phyloP scores from a whole-genome alignment of 2,113 vertebrate species.

The Xiphophorus maculatus region DNA sequence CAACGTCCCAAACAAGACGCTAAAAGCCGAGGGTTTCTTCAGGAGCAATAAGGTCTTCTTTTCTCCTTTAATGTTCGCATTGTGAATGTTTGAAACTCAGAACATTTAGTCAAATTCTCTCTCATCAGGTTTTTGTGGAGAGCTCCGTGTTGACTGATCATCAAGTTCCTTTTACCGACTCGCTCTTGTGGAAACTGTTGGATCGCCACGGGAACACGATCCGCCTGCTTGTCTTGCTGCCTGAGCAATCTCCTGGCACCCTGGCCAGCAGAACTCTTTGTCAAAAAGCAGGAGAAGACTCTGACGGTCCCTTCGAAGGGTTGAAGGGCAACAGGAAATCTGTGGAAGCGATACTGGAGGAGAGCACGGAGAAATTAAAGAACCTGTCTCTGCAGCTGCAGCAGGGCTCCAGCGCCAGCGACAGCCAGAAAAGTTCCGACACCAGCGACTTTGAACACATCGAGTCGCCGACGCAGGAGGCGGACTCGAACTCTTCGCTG shows the following conservation, averaged over 20 bases:
- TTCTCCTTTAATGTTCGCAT: background rate
- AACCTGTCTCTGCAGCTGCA: conserved; percentile 89
- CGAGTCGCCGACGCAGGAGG: conserved; percentile 90
- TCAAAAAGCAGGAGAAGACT: conserved; percentile 84
- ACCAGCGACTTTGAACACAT: conserved; percentile 95
- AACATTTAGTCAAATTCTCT: background rate
- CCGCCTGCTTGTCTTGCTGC: conserved; percentile 89
- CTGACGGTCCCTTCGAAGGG: conserved; percentile 84
- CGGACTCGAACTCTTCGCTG: conserved; percentile 86
- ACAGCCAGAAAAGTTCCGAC: conserved; percentile 96
- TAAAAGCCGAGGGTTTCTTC: conserved; percentile 98
- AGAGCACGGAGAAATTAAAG: conserved; percentile 97
- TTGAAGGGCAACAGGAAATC: conserved; percentile 87
- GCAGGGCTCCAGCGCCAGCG: conserved; percentile 88
- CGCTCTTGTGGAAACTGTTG: conserved; percentile 93
- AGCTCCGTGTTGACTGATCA: conserved; percentile 91
- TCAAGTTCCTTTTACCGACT: conserved; percentile 89
- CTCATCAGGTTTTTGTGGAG: conserved; percentile 92
- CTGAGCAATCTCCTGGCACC: conserved; percentile 90
- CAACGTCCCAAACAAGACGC: conserved; percentile 90
- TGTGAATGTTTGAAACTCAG: background rate
- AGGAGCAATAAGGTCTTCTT: conserved; percentile 94
- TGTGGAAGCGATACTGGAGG: conserved; percentile 94
- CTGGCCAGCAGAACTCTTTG: conserved; percentile 84
- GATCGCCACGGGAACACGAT: conserved; percentile 98